Evolutionary conservation across 2,113 vertebrate species (phyloP), one percentile per base, ranked within the genome.

Genomic region (Pangasianodon gigas): DNA sequence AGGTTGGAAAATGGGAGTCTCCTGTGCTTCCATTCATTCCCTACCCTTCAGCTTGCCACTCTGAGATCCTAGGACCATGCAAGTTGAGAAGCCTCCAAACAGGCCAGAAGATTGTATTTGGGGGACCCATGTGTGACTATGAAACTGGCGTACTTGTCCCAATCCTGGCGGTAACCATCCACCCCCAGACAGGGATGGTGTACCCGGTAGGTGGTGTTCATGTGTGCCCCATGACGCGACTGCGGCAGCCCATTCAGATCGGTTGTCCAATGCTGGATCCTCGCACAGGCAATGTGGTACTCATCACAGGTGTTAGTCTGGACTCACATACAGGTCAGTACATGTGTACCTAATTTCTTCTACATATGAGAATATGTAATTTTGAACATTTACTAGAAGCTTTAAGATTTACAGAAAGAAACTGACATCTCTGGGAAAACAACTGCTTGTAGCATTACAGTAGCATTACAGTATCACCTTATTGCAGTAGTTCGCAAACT

Each of bases 131-230:
- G 97, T 92, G 93, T 7, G 97, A 99, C 89, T 96, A 95, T 0
- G 90, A 81, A 11, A 97, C 96, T 0, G 97, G 96, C 37, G 92
- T 97, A 4, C 95, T 97, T 37, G 97, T 99, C 29, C 97, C 98
- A 0, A 96, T 97, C 90, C 93, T 99, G 14, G 98, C 96, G 44
- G 95, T 98, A 26, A 98, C 97, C 0, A 95, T 97, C 80, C 97
- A 98, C 85, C 97, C 97, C 0, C 93, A 94, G 82, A 97, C 95
- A 0, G 95, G 96, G 62, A 93, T 97, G 87, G 95, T 96, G 84
- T 95, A 97, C 93, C 93, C 97, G 4, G 93, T 98, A 51, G 97
- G 97, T 29, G 97, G 97, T 0, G 94, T 95, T 0, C 96, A 98
- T 83, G 83, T 93, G 24, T 98, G 97, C 85, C 97, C 97, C 3